These are phyloP conservation scores for Propsilocerus akamusi DNA, from an alignment of 1,140 invertebrate species.

Conservation along the genomic window DNA sequence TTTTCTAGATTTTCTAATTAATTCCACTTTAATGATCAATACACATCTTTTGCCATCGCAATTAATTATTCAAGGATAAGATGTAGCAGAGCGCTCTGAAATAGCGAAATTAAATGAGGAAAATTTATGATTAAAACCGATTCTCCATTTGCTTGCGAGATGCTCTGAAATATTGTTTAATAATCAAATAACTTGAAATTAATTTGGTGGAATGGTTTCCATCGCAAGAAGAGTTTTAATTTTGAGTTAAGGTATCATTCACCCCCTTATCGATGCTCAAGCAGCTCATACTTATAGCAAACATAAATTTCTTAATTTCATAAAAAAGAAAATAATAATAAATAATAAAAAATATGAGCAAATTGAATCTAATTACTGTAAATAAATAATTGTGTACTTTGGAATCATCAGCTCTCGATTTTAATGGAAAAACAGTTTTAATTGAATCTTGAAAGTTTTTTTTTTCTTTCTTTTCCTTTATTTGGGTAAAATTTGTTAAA, in stretches of 20 bases:
- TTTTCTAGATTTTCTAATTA: constrained; percentile 2
- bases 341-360: no score
- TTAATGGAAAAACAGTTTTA: no score
- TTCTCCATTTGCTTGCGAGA: not conserved
- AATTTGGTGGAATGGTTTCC: not conserved
- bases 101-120: not conserved
- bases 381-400: no score
- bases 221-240: not conserved
- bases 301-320: no score
- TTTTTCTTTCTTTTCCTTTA: no score
- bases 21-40: constrained; percentile 2
- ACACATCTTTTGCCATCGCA: not conserved
- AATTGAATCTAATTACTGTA: constrained; percentile 1
- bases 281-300: no score
- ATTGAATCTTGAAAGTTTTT: no score
- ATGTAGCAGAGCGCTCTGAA: not conserved
- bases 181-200: constrained; percentile 2
- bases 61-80: constrained; percentile 1
- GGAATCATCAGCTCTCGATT: no score
- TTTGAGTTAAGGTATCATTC: no score
- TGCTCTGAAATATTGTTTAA: not conserved
- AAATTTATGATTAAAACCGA: not conserved
- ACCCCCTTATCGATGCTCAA: no score
- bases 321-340: no score
- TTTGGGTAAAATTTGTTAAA: no score